Conservation (phyloP, 2,888 invertebrate species). For the Ypsolopha scabrella region DNA sequence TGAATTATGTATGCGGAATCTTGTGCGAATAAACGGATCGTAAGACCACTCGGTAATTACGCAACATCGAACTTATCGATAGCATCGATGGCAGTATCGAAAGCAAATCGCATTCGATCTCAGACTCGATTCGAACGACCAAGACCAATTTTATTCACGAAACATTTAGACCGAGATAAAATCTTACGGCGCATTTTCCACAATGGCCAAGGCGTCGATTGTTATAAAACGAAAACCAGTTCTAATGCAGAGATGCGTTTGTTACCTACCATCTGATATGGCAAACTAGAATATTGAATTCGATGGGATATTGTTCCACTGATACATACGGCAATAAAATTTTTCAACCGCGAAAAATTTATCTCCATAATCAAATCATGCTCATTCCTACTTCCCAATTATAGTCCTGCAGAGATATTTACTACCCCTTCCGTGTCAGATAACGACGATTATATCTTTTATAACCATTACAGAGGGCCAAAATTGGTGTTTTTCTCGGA, state of each 20-base stretch:
- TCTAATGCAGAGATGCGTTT: constrained; percentile 39
- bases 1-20: constrained; percentile 39
- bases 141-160: constrained; percentile 65
- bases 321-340: constrained; percentile 28
- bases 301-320: constrained; percentile 30
- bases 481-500: constrained; percentile 23
- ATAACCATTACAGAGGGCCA: not conserved
- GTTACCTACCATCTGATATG: constrained; percentile 58
- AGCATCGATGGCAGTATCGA: constrained; percentile 31
- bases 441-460: too few species aligned
- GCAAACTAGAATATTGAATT: constrained; percentile 39
- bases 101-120: constrained; percentile 29
- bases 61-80: constrained; percentile 41
- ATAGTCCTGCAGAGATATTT: too few species aligned
- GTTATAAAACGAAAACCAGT: constrained; percentile 11
- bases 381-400: constrained; percentile 14
- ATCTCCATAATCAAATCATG: constrained; percentile 16
- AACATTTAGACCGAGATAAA: constrained; percentile 61
- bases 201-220: constrained; percentile 16
- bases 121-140: constrained; percentile 49
- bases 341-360: constrained; percentile 25
- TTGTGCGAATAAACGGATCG: constrained; percentile 33
- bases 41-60: constrained; percentile 53
- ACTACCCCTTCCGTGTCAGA: too few species aligned
- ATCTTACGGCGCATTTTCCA: constrained; percentile 38